Evolutionary conservation across 1,140 invertebrate species (phyloP), one percentile per base, ranked within the genome.

Genomic region (Pseudomyrmex pallidus): DNA sequence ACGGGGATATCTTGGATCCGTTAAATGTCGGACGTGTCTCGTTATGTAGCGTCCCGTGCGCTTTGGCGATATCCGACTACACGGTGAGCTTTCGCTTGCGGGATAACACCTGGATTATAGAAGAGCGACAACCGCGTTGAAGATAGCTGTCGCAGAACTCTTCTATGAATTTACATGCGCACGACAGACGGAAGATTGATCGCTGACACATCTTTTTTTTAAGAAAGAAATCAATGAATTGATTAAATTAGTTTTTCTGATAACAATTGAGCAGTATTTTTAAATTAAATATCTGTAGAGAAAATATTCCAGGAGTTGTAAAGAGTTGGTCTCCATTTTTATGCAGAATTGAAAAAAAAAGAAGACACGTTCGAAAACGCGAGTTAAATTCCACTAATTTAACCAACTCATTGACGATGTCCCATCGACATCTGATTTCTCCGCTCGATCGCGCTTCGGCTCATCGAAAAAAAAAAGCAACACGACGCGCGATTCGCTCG

Each of bases 1-100:
- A 84, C 82, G 68, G 62, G 63, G 83, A 82, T 87, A 85, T 80
- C 83, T 87, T 85, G 87, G 73, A 83, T 83, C 87, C 67, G 87
- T 87, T 88, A 87, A 88, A 78, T 84, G 83, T 87, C 73, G 83
- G 61, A 72, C 76, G 62, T 67, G 73, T 67, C 83, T 87, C 73
- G 87, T 88, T 88, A 87, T 70, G 80, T 80, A 48, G 73, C 76
- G 61, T 68, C 64, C 85, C 74, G 73, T 87, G 57, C 52, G 50
- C 54, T 56, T 66, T 10, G 4, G 44, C 54, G 9, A 57, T 54
- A 61, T 72, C 66, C 76, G 66, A 59, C 44, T 80, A 80, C 76
- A 72, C 25, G 66, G 76, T n/a, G 66, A 61, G 76, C 76, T 66
- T 57, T 35, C 54, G 64, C 64, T 80, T 13, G 76, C 54, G 13